Base-by-base conservation (phyloP, 2,797 vertebrate species). In the Pelodytes ibericus region DNA sequence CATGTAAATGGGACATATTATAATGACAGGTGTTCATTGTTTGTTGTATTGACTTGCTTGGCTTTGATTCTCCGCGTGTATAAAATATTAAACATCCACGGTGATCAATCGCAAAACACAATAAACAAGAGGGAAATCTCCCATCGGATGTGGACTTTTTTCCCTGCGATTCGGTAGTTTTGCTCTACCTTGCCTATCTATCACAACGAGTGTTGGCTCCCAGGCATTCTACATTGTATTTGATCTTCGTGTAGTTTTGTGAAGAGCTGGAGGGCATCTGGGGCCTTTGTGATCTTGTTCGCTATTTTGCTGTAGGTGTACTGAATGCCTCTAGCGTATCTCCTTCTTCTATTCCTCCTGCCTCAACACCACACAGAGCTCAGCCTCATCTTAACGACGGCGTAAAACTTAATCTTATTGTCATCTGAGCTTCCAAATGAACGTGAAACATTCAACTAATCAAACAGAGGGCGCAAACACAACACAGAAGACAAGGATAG, bases 291-390 rank as follows among this genome's bases (percentile, higher is more conserved):
- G 73, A 33, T 51, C 61, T 58, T 39, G 49, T 70, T 62, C 57
- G 29, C 26, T 30, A 11, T 66, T 24, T 66, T 66, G 22, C 49
- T 44, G 60, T 36, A 71, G 68, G 67, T 24, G 60, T 20, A 59
- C 15, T 33, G 16, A 39, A 47, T 20, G 33, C 67, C 51, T 20
- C 47, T 44, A 24, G 60, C 67, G 15, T 29, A 49, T 8, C 3
- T 24, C n/a, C 71, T 18, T n/a, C 26, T 22, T 18, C 16, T 36
- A 47, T 27, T 33, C 36, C 36, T 26, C 20, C n/a, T 64, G 25
- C 36, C 61, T 41, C 61, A 64, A 41, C 20, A 64, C 33, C 31
- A 64, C 9, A 29, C 7, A n/a, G 20, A 36, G 18, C 20, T 27
- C 2, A 62, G 18, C n/a, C n/a, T 33, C n/a, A 44, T 44, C 41